Percentiles rank a stretch among this genome's conserved stretches.
These are phyloP conservation scores for Fopius arisanus DNA, from an alignment of 1,140 invertebrate species.

Conservation along the genomic window DNA sequence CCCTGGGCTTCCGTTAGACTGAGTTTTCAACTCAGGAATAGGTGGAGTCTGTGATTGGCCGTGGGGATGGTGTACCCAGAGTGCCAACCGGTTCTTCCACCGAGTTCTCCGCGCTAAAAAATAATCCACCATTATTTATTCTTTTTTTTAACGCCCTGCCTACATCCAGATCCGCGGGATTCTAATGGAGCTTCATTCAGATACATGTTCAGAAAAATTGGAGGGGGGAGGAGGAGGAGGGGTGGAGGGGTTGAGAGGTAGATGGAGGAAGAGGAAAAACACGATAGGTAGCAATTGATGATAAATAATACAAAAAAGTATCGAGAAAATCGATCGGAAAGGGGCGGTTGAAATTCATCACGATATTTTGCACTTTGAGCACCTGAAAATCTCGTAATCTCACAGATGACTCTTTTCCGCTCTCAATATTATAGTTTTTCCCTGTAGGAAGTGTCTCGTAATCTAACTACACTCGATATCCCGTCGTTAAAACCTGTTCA, in stretches of 20 bases:
- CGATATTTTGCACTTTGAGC: not conserved
- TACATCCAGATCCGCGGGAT: not conserved
- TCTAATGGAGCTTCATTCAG: not conserved
- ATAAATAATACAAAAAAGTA: not conserved
- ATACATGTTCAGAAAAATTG: not conserved
- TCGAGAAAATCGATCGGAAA: constrained; percentile 25
- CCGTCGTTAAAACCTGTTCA: not conserved
- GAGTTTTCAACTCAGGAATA: not conserved
- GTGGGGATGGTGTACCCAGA: not conserved
- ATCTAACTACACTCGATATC: not conserved
- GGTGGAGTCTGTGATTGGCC: not conserved
- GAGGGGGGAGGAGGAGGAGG: not conserved
- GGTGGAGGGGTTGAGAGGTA: not conserved
- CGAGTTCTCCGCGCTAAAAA: constrained; percentile 16
- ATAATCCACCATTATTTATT: constrained; percentile 7
- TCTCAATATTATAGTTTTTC: not conserved
- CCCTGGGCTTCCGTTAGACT: not conserved
- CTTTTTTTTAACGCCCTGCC: constrained; percentile 29
- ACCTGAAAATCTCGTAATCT: constrained; percentile 29
- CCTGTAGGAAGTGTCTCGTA: constrained; percentile 11
- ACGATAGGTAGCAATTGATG: not conserved
- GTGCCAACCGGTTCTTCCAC: constrained; percentile 27
- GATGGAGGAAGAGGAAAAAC: not conserved
- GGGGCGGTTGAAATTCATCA: constrained; percentile 16
- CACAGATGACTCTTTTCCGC: constrained; percentile 12